Percentiles rank a stretch among this genome's conserved stretches.
These are phyloP conservation scores for Phalacrocorax brasilianus DNA, from an alignment of 2,113 vertebrate genomes.

Conservation along the genomic window DNA sequence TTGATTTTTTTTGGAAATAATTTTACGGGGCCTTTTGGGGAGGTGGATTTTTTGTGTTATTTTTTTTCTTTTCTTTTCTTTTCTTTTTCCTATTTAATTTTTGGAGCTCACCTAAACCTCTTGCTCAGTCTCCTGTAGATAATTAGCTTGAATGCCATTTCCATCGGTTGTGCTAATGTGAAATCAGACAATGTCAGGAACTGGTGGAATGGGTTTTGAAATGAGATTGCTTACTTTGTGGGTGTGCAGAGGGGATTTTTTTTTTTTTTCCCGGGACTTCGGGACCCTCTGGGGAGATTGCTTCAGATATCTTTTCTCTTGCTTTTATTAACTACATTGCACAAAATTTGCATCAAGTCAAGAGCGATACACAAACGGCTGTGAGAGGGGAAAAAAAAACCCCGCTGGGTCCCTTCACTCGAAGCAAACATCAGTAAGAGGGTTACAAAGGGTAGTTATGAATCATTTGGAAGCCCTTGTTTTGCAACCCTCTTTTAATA, in stretches of 20 bases:
- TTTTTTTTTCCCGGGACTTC: not conserved
- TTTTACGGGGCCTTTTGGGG: not conserved
- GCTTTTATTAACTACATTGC: not conserved
- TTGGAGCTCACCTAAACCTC: constrained; percentile 56
- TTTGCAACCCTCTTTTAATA: constrained; percentile 20
- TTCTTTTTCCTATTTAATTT: constrained; percentile 14
- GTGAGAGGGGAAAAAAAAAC: not conserved
- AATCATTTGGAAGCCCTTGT: constrained; percentile 16
- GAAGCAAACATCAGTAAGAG: not conserved
- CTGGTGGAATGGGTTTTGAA: constrained; percentile 54
- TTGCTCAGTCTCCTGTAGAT: constrained; percentile 56
- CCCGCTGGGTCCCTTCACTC: not conserved
- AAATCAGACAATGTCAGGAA: constrained; percentile 63
- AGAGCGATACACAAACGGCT: not conserved
- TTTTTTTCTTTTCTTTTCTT: not conserved
- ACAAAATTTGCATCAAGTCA: not conserved
- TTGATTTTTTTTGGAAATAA: not conserved
- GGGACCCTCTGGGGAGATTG: not conserved
- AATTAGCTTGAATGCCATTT: constrained; percentile 65
- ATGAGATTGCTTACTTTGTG: constrained; percentile 56
- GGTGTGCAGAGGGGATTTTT: not conserved
- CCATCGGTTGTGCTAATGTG: constrained; percentile 60
- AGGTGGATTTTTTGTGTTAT: not conserved
- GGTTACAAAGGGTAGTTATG: constrained; percentile 27
- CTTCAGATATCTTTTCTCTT: not conserved